Conservation (phyloP, 2,797 vertebrate species). For the Rhynchotus rufescens region DNA sequence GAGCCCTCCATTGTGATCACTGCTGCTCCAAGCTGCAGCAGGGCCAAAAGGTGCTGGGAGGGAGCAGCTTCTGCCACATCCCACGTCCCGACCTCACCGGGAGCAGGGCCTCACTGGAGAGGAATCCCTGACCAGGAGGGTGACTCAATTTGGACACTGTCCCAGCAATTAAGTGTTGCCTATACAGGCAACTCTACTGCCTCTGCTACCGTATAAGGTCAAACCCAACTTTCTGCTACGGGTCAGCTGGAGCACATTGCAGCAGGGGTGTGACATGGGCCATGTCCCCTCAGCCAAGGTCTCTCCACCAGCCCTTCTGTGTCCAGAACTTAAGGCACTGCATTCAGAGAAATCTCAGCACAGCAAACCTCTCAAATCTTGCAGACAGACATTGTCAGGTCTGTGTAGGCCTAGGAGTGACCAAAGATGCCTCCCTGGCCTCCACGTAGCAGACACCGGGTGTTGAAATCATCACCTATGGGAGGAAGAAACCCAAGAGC, state of each 20-base stretch:
- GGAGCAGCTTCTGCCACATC: neutral
- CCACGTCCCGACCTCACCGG: neutral
- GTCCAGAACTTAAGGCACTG: neutral
- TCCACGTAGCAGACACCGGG: neutral
- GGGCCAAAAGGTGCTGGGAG: too few species aligned
- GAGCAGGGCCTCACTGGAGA: neutral
- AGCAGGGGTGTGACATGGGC: neutral
- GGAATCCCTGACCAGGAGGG: neutral
- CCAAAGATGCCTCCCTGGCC: neutral
- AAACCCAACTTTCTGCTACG: neutral
- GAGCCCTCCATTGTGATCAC: neutral
- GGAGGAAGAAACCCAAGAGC: neutral
- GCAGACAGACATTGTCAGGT: neutral
- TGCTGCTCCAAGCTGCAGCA: neutral
- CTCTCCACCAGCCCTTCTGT: neutral
- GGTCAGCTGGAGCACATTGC: neutral
- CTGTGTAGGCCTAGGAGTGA: neutral
- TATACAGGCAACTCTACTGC: neutral
- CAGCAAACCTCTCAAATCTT: neutral
- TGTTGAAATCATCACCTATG: neutral
- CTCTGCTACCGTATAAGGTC: slow-evolving; percentile 19
- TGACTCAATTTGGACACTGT: neutral
- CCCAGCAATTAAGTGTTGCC: neutral
- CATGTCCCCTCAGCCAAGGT: neutral
- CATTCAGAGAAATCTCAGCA: rapidly evolving